A percentile compares a stretch with the other conserved stretches of the same genome.
phyloP scores from a whole-genome alignment of 1,140 invertebrate genomes.

The Pissodes strobi region DNA sequence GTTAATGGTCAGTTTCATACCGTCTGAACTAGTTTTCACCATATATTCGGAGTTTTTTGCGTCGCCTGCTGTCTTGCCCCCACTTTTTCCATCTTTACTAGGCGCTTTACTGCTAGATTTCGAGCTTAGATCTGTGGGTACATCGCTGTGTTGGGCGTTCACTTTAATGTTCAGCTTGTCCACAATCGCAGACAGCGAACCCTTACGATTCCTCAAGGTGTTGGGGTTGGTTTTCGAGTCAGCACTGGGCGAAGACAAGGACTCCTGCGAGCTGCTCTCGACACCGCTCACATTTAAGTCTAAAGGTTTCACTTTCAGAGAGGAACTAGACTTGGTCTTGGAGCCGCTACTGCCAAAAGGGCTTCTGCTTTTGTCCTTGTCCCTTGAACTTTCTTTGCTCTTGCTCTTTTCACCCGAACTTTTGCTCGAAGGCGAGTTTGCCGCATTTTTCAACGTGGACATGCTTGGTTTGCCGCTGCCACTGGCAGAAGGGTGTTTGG shows the following conservation, averaged over 20 bases:
- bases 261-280: conserved; percentile 40
- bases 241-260: conserved; percentile 61
- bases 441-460: conserved; percentile 81
- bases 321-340: conserved; percentile 66
- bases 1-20: conserved; percentile 88
- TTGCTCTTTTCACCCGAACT: conserved; percentile 49
- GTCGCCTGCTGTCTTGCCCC: conserved; percentile 44
- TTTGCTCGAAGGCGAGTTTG: conserved; percentile 64
- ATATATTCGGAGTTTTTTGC: conserved; percentile 81
- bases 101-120: conserved; percentile 41
- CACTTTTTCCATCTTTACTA: conserved; percentile 20
- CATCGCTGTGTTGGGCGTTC: conserved; percentile 67
- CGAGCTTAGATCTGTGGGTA: conserved; percentile 53
- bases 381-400: conserved; percentile 58
- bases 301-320: conserved; percentile 70
- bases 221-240: conserved; percentile 53
- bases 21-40: conserved; percentile 82
- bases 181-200: conserved; percentile 81
- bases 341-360: conserved; percentile 61
- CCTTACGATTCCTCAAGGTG: conserved; percentile 64
- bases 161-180: conserved; percentile 77
- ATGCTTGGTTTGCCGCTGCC: conserved; percentile 86
- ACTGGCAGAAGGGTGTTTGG: conserved; percentile 70
- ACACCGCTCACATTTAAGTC: conserved; percentile 59
- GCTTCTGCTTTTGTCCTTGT: conserved; percentile 65